These are phyloP conservation scores for Xanthia togata DNA, from an alignment of 2,888 invertebrate genomes.

Conservation along the genomic window DNA sequence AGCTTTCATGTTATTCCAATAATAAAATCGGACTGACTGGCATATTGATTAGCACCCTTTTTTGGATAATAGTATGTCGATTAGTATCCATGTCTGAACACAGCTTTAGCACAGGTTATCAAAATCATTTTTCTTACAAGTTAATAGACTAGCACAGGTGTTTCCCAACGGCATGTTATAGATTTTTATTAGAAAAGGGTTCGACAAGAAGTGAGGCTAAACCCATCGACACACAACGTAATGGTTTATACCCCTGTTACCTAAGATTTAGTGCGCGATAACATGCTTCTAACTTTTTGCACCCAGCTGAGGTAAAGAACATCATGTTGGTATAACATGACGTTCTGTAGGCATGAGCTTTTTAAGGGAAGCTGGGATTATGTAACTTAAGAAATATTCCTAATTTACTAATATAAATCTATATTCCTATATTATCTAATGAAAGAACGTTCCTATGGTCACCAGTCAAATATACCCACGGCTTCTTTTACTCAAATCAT, in stretches of 20 bases:
- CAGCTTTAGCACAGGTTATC: not conserved
- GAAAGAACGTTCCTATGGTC: conserved; percentile 3
- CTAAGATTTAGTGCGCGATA: conserved; percentile 57
- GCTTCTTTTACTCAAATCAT: conserved; percentile 30
- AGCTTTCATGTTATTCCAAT: not conserved
- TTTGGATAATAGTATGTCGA: no score
- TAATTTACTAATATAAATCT: not conserved
- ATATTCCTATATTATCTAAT: not conserved
- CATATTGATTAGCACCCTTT: not conserved
- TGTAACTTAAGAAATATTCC: not conserved
- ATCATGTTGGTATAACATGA: not conserved
- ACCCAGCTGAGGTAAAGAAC: no score
- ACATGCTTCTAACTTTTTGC: conserved; percentile 5
- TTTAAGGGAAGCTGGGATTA: not conserved
- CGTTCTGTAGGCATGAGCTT: not conserved
- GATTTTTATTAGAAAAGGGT: conserved; percentile 75
- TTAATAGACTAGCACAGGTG: conserved; percentile 68
- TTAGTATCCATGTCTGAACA: conserved; percentile 7
- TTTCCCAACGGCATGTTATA: conserved; percentile 68
- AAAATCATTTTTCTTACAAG: conserved; percentile 37
- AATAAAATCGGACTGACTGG: not conserved
- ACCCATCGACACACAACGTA: conserved; percentile 66
- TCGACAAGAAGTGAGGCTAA: conserved; percentile 68
- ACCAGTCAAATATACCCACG: not conserved
- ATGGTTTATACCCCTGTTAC: conserved; percentile 64